A percentile compares a stretch with the other conserved stretches of the same genome.
phyloP scores from a whole-genome alignment of 2,888 invertebrate species.

The Xanthia togata region DNA sequence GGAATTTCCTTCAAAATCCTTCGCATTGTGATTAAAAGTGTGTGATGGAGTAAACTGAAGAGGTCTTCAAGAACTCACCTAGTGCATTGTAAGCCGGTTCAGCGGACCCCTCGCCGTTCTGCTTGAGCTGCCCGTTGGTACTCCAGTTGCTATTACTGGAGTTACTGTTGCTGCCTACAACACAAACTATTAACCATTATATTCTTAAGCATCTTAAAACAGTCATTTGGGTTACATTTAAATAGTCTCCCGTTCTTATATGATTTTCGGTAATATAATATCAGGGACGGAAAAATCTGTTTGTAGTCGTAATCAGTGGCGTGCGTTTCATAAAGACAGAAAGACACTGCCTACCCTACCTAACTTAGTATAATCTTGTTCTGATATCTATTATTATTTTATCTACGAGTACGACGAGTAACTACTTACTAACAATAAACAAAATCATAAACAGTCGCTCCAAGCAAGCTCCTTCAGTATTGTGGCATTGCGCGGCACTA shows the following conservation, averaged over 20 bases:
- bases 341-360: too few relatives aligned
- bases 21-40: background rate
- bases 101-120: slow-evolving; percentile 67
- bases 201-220: background rate
- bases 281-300: background rate
- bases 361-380: too few relatives aligned
- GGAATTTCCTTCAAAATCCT: background rate
- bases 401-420: too few relatives aligned
- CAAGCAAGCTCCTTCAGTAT: too few relatives aligned
- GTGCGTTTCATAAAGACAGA: too few relatives aligned
- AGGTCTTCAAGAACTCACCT: background rate
- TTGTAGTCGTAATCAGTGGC: too few relatives aligned
- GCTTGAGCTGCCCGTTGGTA: slow-evolving; percentile 67
- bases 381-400: too few relatives aligned
- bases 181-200: slow-evolving; percentile 25
- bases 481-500: too few relatives aligned
- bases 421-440: too few relatives aligned
- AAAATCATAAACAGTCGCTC: too few relatives aligned
- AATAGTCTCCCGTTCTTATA: background rate
- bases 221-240: background rate
- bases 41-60: background rate
- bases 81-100: slow-evolving; percentile 81
- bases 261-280: background rate
- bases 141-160: slow-evolving; percentile 85
- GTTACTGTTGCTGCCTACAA: slow-evolving; percentile 84